These are phyloP conservation scores for Otis tarda DNA, from an alignment of 2,113 vertebrate genomes.

Conservation along the genomic window DNA sequence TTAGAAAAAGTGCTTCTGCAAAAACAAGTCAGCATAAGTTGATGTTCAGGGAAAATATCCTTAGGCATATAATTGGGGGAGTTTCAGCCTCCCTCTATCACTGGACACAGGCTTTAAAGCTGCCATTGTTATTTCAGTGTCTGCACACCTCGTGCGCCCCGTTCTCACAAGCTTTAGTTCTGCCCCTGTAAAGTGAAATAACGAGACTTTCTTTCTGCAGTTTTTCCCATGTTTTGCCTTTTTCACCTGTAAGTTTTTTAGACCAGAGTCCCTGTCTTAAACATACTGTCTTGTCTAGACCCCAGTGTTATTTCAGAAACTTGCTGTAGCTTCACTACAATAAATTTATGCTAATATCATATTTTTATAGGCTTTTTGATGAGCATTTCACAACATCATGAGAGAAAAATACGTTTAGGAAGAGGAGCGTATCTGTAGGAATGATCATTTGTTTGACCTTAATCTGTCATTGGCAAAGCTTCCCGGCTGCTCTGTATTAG, in stretches of 20 bases:
- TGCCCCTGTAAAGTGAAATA: not conserved
- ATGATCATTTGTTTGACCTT: slow-evolving; percentile 54
- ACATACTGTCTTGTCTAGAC: not conserved
- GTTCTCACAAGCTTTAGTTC: not conserved
- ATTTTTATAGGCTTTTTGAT: not conserved
- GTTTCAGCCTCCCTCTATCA: not conserved
- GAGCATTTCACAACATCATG: not conserved
- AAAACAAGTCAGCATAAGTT: not conserved
- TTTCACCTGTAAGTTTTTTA: not conserved
- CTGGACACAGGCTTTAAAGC: not conserved
- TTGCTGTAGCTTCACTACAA: not conserved
- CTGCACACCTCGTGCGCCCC: not conserved
- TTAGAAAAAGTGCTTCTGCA: not conserved
- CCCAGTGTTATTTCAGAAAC: not conserved
- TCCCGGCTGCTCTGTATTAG: slow-evolving; percentile 58
- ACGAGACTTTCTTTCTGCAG: not conserved
- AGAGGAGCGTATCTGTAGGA: not conserved
- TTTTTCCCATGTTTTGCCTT: not conserved
- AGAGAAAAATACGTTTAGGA: not conserved
- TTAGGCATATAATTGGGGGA: not conserved
- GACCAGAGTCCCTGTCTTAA: not conserved
- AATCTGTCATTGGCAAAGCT: slow-evolving; percentile 64
- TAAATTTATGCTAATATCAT: not conserved
- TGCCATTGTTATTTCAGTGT: not conserved
- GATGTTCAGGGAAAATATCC: not conserved